A percentile compares a stretch with the other conserved stretches of the same genome.
Evolutionary conservation across 2,797 vertebrate species (phyloP).

Genomic region (Botia almorhae): DNA sequence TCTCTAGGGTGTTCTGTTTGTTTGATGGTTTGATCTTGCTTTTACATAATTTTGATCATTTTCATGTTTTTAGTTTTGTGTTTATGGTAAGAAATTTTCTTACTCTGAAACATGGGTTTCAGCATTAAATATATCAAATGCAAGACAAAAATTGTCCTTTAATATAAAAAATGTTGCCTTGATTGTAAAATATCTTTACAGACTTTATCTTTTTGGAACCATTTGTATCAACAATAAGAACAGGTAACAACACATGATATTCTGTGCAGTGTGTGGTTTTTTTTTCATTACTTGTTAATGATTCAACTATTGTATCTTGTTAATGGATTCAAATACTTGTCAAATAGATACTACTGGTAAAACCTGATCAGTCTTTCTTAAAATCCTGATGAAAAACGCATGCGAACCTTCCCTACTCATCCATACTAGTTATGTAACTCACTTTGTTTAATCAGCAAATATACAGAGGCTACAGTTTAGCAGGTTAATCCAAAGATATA

Average conservation of each 20-base stretch:
- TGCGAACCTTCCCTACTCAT: not conserved
- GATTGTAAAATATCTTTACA: slow-evolving; percentile 34
- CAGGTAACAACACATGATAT: not conserved
- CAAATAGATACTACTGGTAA: not conserved
- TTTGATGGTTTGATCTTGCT: not conserved
- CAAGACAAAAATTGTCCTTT: slow-evolving; percentile 19
- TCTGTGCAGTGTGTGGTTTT: not conserved
- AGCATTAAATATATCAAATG: not conserved
- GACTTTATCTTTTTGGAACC: not conserved
- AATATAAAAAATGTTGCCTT: slow-evolving; percentile 49
- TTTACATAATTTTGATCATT: not conserved
- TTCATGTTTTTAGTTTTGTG: not conserved
- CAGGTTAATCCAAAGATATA: slow-evolving; percentile 64
- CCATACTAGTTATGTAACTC: not conserved
- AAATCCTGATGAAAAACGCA: not conserved
- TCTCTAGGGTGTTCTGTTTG: not conserved
- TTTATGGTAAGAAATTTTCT: not conserved
- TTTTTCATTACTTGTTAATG: too few species aligned
- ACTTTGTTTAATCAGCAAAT: not conserved
- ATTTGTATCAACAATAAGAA: not conserved
- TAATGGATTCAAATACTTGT: not conserved
- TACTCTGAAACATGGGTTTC: not conserved
- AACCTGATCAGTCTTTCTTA: not conserved
- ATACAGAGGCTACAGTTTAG: slow-evolving; percentile 14
- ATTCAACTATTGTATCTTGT: too few species aligned